Evolutionary conservation across 2,113 vertebrate species (phyloP), one percentile per base, ranked within the genome.

Genomic region (Meriones unguiculatus): DNA sequence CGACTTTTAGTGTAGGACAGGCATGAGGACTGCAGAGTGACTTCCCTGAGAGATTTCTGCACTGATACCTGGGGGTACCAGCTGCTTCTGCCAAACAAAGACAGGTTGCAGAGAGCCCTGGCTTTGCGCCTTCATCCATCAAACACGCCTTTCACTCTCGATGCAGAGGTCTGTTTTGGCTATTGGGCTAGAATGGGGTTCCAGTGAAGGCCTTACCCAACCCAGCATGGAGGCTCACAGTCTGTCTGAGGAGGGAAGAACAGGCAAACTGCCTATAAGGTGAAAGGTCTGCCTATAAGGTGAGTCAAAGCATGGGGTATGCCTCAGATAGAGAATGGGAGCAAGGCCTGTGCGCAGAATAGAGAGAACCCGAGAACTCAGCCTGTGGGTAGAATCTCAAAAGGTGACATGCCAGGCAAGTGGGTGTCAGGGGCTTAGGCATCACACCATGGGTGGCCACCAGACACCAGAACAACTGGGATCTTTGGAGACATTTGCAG

Each of bases 401-500:
- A 76, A 62, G 52, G 28, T 1, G 65, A 73, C 12, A 82, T 9
- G 0, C 50, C 35, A 57, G 41, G 32, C 11, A 1, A 32, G 57
- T 5, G 11, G 24, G n/a, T 73, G 25, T 38, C 18, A 5, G 78
- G 12, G 1, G 24, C 90, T 7, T 38, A 25, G 24, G 73, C 32
- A 2, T n/a, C 5, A 0, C 0, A n/a, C 50, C 38, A 8, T 18
- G 22, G 24, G 65, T 17, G 18, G 65, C 50, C 17, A 7, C 11
- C 12, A 24, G 54, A 57, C 7, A 32, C 1, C 8, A 54, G 24
- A 52, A 64, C 11, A 38, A 12, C 7, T 2, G 46, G 25, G 77
- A 30, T 14, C 0, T 0, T 2, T 13, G 35, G 86, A 65, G 46
- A 22, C 69, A 35, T 38, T 25, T 0, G 4, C 11, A 1, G 2